These are phyloP conservation scores for Psilopsiagon aurifrons DNA, from an alignment of 2,113 vertebrate genomes.

Conservation along the genomic window DNA sequence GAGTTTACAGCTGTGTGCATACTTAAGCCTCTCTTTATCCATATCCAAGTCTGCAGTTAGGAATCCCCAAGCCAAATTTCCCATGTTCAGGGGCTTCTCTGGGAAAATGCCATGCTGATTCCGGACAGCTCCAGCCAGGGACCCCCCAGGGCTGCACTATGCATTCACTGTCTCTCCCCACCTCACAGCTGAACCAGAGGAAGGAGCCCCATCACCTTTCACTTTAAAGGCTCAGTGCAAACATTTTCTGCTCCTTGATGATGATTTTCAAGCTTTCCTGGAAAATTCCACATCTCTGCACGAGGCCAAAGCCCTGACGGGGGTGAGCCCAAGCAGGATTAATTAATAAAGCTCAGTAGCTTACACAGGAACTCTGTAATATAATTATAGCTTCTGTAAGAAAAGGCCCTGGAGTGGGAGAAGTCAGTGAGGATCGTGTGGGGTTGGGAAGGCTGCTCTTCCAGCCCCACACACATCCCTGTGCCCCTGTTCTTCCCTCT, in stretches of 20 bases:
- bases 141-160: fast-evolving
- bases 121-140: background rate
- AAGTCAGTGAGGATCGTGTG: constrained; percentile 74
- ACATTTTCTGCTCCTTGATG: constrained; percentile 58
- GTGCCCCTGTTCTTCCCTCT: background rate
- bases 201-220: background rate
- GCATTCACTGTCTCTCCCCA: background rate
- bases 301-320: constrained; percentile 38
- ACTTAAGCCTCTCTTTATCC: background rate
- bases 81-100: background rate
- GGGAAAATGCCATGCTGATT: background rate
- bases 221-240: background rate
- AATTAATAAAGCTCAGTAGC: constrained; percentile 77
- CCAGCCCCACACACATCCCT: constrained; percentile 44
- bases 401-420: constrained; percentile 80
- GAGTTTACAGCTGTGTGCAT: background rate
- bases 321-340: constrained; percentile 68
- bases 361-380: constrained; percentile 74
- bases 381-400: constrained; percentile 84
- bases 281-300: constrained; percentile 89
- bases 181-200: background rate
- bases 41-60: background rate
- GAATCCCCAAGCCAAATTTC: background rate
- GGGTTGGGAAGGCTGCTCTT: constrained; percentile 74
- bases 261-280: constrained; percentile 86